Evolutionary conservation across 1,140 invertebrate species (phyloP), one percentile per base, ranked within the genome.

Genomic region (Drosophila oshimai): DNA sequence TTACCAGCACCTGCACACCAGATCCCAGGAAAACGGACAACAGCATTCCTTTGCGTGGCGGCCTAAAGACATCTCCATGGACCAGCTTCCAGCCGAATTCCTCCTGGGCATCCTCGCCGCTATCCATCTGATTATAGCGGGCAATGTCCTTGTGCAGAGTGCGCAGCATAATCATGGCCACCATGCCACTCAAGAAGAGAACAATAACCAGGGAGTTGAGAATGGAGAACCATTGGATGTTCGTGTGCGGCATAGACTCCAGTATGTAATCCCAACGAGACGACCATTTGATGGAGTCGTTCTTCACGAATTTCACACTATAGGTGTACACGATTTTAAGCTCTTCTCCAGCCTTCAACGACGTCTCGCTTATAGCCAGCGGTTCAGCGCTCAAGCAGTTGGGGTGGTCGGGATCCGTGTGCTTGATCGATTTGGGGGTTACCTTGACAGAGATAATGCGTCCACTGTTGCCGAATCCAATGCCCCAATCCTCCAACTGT

Each of bases 61-160:
- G 97, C 26, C 98, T 92, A 91, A 99, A 99, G 0, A 98, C 97
- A 92, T 99, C 97, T 9, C 97, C 98, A 89, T 99, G 97, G 2
- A 99, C 97, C 33, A 99, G 92, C 92, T 99, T 99, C 99, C 99
- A 99, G 15, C 99, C 98, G 93, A 99, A 99, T 91, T 99, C 98
- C 92, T 99, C 99, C 93, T 95, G 94, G 7, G 98, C 98, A 93
- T 99, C 98, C 92, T 99, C 99, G 6, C 96, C 96, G 75, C 95
- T 96, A 89, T 97, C 96, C 93, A 97, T 97, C 93, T 97, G 98
- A 93, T 99, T 99, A 90, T 99, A 99, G 89, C 99, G 93, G 12
- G 98, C 98, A 88, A 99, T 99, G 92, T 99, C 99, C 92, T 99
- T 99, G 90, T 99, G 98, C 26, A 99, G 92, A 13, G 98, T 99